phyloP scores from a whole-genome alignment of 2,113 vertebrate genomes.

The Heterochromis multidens region DNA sequence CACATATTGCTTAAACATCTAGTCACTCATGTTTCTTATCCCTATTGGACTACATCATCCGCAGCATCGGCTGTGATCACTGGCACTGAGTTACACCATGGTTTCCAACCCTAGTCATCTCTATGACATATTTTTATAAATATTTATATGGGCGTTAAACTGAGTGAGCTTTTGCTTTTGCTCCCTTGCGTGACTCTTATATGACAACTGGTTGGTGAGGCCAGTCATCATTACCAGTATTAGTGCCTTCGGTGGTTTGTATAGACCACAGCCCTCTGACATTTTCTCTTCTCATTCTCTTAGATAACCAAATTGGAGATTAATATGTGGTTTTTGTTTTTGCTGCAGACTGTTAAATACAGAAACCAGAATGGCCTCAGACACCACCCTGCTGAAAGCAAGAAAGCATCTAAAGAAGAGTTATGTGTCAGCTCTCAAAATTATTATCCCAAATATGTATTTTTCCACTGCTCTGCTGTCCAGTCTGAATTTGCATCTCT shows the following conservation, averaged over 20 bases:
- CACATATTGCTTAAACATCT: neutral
- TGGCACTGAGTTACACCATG: neutral
- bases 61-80: neutral
- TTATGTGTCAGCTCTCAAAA: neutral
- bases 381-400: neutral
- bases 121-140: neutral
- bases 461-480: neutral
- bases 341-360: neutral
- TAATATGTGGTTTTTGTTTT: neutral
- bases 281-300: neutral
- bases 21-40: neutral
- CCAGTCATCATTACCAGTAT: neutral
- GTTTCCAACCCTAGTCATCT: neutral
- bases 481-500: neutral
- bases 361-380: neutral
- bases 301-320: neutral
- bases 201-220: neutral
- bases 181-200: neutral
- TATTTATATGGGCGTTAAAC: neutral
- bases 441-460: neutral
- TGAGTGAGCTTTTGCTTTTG: neutral
- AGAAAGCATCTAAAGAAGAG: neutral
- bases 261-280: neutral
- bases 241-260: neutral
- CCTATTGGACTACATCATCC: neutral